Evolutionary conservation across 2,797 vertebrate species (phyloP).

Genomic region (Pelochelys cantorii): DNA sequence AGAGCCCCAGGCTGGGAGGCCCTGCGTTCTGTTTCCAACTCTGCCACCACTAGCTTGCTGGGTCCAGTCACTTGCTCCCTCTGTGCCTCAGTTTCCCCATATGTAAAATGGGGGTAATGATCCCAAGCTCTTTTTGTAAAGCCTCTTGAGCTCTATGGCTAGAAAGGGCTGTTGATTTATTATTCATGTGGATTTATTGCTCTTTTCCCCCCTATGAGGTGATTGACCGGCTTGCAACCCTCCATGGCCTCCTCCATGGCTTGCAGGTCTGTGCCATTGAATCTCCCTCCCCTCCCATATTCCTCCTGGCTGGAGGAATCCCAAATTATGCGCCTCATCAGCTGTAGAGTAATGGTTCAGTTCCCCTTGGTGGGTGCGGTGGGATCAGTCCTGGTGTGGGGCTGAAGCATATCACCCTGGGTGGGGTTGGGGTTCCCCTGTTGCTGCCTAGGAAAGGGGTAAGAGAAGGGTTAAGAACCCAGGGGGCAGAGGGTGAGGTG

Average conservation of each 20-base stretch:
- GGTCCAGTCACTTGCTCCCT: background rate
- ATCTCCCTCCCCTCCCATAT: background rate
- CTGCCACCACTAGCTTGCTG: background rate
- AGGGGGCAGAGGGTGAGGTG: background rate
- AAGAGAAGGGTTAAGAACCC: background rate
- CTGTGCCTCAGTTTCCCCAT: background rate
- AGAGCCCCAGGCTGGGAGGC: background rate
- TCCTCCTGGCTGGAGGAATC: background rate
- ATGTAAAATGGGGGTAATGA: background rate
- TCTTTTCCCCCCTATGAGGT: conserved; percentile 80
- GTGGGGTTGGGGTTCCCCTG: no score
- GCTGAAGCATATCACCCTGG: background rate
- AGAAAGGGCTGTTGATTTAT: background rate
- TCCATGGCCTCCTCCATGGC: conserved; percentile 87
- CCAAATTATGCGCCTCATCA: background rate
- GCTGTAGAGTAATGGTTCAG: background rate
- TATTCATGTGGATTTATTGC: background rate
- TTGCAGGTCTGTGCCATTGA: conserved; percentile 83
- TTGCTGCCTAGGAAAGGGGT: no score
- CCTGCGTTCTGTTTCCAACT: background rate
- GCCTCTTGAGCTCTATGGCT: background rate
- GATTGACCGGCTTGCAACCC: conserved; percentile 85
- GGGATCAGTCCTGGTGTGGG: background rate
- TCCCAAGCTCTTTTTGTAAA: background rate
- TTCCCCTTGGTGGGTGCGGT: background rate